Evolutionary conservation across 1,140 invertebrate species (phyloP), one percentile per base, ranked within the genome.

Genomic region (Paracyclopina nana): DNA sequence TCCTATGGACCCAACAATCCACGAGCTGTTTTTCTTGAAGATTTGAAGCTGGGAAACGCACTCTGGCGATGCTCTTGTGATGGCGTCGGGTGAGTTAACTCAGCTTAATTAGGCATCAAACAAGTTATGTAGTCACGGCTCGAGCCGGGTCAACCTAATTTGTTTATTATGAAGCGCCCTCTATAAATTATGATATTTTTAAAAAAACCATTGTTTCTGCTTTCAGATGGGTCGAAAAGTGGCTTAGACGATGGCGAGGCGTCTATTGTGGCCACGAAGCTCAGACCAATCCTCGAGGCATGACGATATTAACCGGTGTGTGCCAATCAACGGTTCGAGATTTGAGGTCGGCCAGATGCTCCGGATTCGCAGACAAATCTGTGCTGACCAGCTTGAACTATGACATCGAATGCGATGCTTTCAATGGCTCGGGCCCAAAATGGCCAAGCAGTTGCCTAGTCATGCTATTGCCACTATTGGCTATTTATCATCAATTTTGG

Each of bases 301-400:
- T 5, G n/a, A 3, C 14, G 9, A 38, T 38, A n/a, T 20, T 20
- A 38, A 38, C 34, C 4, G 34, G 8, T 9, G n/a, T 38, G 9
- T 38, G 34, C 8, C 34, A 20, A 38, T 38, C 34, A n/a, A 38
- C 34, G n/a, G n/a, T 38, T 38, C 34, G 34, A 38, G 34, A 38
- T 9, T 16, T 38, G 34, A 38, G 34, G 20, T 20, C 20, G 34
- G 34, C 34, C 34, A 38, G 34, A 16, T 38, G 34, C 9, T 16
- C 14, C 5, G 34, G 20, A 20, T 38, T 20, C 5, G 3, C 14
- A 38, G 20, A 38, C 9, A 38, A 38, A n/a, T n/a, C n/a, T 8
- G 34, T 38, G 5, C 8, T 38, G 9, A 20, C 14, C n/a, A 20
- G 20, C 20, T 16, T 38, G 5, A 38, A 38, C n/a, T 20, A 38